Evolutionary conservation across 2,797 vertebrate genomes (phyloP).

Genomic region (Petrocephalus sullivani): DNA sequence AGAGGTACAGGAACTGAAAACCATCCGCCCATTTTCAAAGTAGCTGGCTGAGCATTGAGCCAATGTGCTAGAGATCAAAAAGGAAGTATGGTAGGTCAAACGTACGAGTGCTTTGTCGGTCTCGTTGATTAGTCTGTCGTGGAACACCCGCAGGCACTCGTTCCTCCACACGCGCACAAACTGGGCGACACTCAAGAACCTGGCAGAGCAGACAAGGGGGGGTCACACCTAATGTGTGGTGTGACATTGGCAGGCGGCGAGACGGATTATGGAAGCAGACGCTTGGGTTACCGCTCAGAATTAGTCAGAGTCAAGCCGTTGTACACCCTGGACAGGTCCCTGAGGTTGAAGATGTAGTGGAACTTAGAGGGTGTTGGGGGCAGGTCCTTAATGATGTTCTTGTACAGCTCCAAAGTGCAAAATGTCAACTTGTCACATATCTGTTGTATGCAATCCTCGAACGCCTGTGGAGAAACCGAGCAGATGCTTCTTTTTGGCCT

Average conservation of each 20-base stretch:
- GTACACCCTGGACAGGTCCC: constrained; percentile 87
- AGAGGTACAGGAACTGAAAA: background rate
- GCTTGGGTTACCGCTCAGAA: constrained; percentile 69
- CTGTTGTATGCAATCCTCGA: constrained; percentile 64
- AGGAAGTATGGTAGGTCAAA: constrained; percentile 1
- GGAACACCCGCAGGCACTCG: constrained; percentile 89
- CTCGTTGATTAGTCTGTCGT: constrained; percentile 85
- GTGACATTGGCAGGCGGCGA: background rate
- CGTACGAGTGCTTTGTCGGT: constrained; percentile 80
- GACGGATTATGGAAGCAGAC: background rate
- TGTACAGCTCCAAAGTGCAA: constrained; percentile 84
- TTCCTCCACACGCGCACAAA: constrained; percentile 97
- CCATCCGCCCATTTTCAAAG: background rate
- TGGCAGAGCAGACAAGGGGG: constrained; percentile 37
- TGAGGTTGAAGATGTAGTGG: constrained; percentile 94
- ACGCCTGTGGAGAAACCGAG: constrained; percentile 57
- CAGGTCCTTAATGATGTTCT: constrained; percentile 73
- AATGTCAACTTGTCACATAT: constrained; percentile 72
- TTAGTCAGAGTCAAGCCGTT: constrained; percentile 78
- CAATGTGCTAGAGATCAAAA: background rate
- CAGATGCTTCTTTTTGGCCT: background rate
- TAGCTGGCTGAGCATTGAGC: background rate
- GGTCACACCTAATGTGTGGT: background rate
- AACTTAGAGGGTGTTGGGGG: constrained; percentile 94
- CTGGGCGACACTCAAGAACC: constrained; percentile 75